phyloP scores from a whole-genome alignment of 2,113 vertebrate genomes.

The Tetrao urogallus region DNA sequence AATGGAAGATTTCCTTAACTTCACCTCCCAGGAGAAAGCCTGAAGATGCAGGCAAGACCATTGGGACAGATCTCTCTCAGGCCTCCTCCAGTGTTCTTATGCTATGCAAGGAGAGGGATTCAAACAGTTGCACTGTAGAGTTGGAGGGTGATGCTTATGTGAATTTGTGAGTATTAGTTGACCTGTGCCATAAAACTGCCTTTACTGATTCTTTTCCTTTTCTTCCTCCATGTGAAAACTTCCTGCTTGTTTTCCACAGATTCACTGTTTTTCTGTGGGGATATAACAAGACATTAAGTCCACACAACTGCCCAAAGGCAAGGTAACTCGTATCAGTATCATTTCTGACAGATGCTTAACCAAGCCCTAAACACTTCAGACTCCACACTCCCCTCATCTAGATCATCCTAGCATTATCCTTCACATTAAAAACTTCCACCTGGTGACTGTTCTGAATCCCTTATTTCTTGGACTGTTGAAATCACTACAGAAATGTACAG shows the following conservation, averaged over 20 bases:
- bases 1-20: conserved; percentile 14
- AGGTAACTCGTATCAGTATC: accelerated
- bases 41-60: not conserved
- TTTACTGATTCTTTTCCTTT: not conserved
- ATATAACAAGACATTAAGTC: not conserved
- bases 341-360: not conserved
- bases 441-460: not conserved
- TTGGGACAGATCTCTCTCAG: not conserved
- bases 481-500: not conserved
- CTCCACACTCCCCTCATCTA: not conserved
- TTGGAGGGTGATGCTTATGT: not conserved
- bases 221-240: not conserved
- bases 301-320: not conserved
- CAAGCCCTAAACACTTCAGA: not conserved
- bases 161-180: not conserved
- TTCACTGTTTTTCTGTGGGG: not conserved
- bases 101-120: not conserved
- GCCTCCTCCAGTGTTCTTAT: not conserved
- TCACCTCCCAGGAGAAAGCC: not conserved
- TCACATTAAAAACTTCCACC: not conserved
- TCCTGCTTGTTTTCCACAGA: not conserved
- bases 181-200: not conserved
- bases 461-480: not conserved
- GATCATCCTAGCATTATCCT: not conserved
- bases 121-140: not conserved